Evolutionary conservation across 2,797 vertebrate species (phyloP), one percentile per base, ranked within the genome.

Genomic region (Neosalanx taihuensis): DNA sequence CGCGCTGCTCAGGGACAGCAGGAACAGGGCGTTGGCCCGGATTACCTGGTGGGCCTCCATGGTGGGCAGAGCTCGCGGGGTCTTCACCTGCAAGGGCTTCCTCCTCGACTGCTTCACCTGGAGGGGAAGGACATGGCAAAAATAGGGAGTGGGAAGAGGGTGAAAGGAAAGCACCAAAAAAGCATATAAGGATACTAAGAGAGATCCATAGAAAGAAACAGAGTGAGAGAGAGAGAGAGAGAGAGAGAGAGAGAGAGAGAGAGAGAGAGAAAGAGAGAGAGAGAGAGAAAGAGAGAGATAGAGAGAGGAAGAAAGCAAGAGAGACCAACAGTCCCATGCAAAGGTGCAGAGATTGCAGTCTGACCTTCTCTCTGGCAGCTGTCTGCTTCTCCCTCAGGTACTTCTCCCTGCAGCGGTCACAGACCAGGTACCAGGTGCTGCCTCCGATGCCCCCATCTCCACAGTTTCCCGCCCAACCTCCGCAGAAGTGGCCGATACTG

Each of bases 1-100:
- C 0, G 98, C 97, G 37, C 98, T 99, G 89, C 97, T 99, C 84
- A 99, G 91, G 0, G 98, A 99, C 70, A 99, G 91, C 70, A 99
- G 93, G 89, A 98, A 99, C 73, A 99, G 87, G 2, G 97, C 96
- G 1, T 99, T 99, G 31, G 97, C 96, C 84, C 96, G 96, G 75
- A 99, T 99, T 85, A 99, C 98, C 91, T 99, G 98, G 86, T 99
- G 98, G 69, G 98, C 97, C 90, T 99, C 98, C 97, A 99, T 97
- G 6, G 97, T 98, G 60, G 98, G 98, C 81, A 99, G 93, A 33
- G 96, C 94, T 77, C 97, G 94, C 4, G 97, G 96, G 0, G 96
- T 99, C 92, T 99, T 98, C 79, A 99, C 94, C 86, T 99, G 98
- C 77, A 98, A 89, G 64, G 97, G 96, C 81, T 99, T 99, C 86